phyloP scores from a whole-genome alignment of 53 echinoderm and acorn worm genomes.

The Luidia sarsii region DNA sequence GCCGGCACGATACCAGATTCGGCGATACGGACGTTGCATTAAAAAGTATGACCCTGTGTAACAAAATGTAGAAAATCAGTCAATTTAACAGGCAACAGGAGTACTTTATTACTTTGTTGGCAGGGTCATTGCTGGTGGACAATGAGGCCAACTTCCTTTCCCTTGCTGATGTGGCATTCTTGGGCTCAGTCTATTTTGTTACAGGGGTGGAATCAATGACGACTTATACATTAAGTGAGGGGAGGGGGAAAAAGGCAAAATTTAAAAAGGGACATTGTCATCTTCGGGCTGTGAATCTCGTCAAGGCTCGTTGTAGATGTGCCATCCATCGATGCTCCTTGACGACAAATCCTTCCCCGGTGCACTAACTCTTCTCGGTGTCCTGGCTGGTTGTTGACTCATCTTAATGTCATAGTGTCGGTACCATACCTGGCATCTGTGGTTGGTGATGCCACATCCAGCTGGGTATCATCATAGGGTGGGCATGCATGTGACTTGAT shows the following conservation, averaged over 20 bases:
- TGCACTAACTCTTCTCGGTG: not conserved
- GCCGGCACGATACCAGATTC: too few species aligned
- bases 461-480: constrained; percentile 11
- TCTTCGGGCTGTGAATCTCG: not conserved
- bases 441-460: not conserved
- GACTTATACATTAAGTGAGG: not conserved
- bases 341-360: not conserved
- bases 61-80: too few species aligned
- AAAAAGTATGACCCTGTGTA: too few species aligned
- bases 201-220: too few species aligned
- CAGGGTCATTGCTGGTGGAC: too few species aligned
- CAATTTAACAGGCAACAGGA: too few species aligned
- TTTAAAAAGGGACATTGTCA: not conserved
- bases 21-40: too few species aligned
- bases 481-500: not conserved
- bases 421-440: not conserved
- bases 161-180: too few species aligned
- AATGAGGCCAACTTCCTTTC: too few species aligned
- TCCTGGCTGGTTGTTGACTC: not conserved
- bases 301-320: not conserved
- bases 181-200: too few species aligned
- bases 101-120: too few species aligned
- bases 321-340: not conserved
- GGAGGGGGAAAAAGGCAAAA: not conserved
- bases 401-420: not conserved